Evolutionary conservation across 2,113 vertebrate species (phyloP).

Genomic region (Cephalopholis sonnerati): DNA sequence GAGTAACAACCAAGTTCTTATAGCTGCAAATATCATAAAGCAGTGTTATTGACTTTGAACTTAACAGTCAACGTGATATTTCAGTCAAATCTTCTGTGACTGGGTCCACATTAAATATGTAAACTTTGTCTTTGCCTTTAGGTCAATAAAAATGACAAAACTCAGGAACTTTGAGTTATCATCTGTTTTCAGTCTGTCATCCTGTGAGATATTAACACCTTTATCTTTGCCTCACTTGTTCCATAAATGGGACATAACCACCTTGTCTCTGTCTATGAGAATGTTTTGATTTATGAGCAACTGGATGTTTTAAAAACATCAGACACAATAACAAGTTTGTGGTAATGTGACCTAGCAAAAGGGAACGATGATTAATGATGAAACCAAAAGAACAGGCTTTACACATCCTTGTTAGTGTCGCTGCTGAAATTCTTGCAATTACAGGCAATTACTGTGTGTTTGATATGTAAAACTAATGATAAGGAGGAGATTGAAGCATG

Average conservation of each 20-base stretch:
- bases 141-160: slow-evolving; percentile 14
- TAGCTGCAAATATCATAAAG: neutral
- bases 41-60: neutral
- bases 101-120: neutral
- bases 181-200: neutral
- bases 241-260: neutral
- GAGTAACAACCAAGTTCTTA: neutral
- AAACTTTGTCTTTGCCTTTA: neutral
- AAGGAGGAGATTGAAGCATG: neutral
- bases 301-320: slow-evolving; percentile 8
- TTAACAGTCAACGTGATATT: neutral
- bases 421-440: neutral
- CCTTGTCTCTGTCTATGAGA: neutral
- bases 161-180: slow-evolving; percentile 47
- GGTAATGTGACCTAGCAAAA: neutral
- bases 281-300: slow-evolving; percentile 20
- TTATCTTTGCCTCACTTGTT: slow-evolving; percentile 27
- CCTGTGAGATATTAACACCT: slow-evolving; percentile 46
- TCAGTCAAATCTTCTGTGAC: neutral
- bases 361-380: neutral
- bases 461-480: neutral
- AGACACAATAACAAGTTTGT: neutral
- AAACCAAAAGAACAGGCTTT: neutral
- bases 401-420: neutral
- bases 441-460: neutral